Evolutionary conservation across 2,113 vertebrate species (phyloP).

Genomic region (Hippocampus barbouri): DNA sequence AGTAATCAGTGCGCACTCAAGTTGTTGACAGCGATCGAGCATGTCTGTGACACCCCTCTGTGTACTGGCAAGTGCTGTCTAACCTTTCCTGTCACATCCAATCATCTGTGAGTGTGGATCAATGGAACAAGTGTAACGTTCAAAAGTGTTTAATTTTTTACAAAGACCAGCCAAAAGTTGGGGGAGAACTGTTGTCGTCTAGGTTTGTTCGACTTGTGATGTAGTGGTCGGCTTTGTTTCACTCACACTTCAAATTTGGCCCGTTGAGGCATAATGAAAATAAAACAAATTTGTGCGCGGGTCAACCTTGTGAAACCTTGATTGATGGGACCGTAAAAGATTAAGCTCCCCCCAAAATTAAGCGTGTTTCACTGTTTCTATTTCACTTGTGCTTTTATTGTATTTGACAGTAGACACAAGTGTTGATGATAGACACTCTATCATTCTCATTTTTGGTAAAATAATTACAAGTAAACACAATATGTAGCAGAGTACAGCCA

Average conservation of each 20-base stretch:
- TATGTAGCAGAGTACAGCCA: too few species aligned
- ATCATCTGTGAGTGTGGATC: constrained; percentile 9
- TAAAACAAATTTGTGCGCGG: neutral
- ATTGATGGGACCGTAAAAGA: too few species aligned
- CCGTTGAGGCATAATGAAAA: neutral
- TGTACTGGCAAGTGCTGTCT: constrained; percentile 10
- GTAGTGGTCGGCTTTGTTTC: neutral
- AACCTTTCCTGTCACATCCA: constrained; percentile 24
- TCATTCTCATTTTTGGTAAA: too few species aligned
- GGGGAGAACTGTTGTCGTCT: neutral
- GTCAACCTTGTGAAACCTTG: too few species aligned
- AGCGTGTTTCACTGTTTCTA: too few species aligned
- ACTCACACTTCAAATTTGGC: neutral
- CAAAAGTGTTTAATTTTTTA: neutral
- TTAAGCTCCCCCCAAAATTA: too few species aligned
- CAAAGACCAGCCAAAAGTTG: neutral
- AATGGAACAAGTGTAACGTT: constrained; percentile 15
- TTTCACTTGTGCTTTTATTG: too few species aligned
- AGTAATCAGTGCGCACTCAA: constrained; percentile 11
- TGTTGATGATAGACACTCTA: too few species aligned
- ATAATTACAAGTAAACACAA: too few species aligned
- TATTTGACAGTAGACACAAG: too few species aligned
- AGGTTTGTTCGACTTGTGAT: neutral
- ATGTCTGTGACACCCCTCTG: constrained; percentile 7
- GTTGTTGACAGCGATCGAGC: constrained; percentile 8